Conservation (phyloP, 1,140 invertebrate genomes). For the Meloidogyne chitwoodi region DNA sequence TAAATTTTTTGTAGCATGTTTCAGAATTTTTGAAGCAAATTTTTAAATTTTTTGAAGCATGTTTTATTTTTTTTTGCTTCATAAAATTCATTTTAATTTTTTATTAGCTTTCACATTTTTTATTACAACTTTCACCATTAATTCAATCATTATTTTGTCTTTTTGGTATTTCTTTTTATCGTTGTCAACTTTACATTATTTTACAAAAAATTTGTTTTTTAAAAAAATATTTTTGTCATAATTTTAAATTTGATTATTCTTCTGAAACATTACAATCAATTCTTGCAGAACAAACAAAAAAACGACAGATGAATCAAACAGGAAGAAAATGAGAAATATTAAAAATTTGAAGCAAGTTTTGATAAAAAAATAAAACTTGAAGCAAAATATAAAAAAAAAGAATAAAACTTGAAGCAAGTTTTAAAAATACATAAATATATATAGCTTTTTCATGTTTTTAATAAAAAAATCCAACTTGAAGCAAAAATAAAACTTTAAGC, state of each 20-base stretch:
- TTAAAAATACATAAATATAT: too few species aligned
- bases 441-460: too few species aligned
- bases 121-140: conserved; percentile 13
- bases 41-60: too few species aligned
- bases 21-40: too few species aligned
- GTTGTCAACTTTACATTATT: neutral
- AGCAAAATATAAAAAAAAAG: too few species aligned
- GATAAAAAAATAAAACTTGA: neutral
- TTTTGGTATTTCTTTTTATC: conserved; percentile 20
- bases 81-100: neutral
- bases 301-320: conserved; percentile 26
- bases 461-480: neutral
- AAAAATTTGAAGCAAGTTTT: neutral
- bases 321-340: neutral
- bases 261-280: conserved; percentile 44
- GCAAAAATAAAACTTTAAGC: too few species aligned
- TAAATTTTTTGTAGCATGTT: too few species aligned
- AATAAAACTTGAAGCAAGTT: neutral
- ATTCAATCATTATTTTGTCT: conserved; percentile 7
- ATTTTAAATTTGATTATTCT: conserved; percentile 28
- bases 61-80: neutral
- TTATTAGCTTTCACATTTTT: conserved; percentile 13
- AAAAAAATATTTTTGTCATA: neutral
- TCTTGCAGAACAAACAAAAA: conserved; percentile 40
- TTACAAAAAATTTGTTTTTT: neutral